These are phyloP conservation scores for Argopecten irradians DNA, from an alignment of 1,140 invertebrate genomes.

Conservation along the genomic window DNA sequence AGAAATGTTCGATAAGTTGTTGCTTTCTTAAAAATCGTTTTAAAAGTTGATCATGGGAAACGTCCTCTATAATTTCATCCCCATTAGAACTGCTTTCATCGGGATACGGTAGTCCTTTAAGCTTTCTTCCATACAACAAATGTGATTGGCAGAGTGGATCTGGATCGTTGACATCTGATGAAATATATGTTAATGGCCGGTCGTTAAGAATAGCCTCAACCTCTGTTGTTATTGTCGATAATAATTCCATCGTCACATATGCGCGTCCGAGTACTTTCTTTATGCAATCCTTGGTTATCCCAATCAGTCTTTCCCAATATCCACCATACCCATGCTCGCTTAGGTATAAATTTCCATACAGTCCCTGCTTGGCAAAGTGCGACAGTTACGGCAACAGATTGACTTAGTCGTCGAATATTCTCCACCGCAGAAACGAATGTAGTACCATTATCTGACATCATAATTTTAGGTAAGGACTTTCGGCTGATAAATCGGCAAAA, in stretches of 20 bases:
- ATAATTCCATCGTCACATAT: background rate
- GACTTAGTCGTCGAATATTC: slow-evolving; percentile 10
- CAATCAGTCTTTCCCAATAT: no score
- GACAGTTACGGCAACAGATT: background rate
- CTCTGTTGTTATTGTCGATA: background rate
- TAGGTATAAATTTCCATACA: slow-evolving; percentile 37
- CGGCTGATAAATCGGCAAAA: slow-evolving; percentile 34
- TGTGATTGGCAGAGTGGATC: slow-evolving; percentile 16
- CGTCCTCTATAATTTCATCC: no score
- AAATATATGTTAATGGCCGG: slow-evolving; percentile 16
- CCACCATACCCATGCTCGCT: background rate
- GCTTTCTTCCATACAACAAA: slow-evolving; percentile 1
- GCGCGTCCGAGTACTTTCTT: no score
- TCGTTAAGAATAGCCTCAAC: slow-evolving; percentile 25
- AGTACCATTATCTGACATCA: slow-evolving; percentile 35
- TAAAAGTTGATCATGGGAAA: no score
- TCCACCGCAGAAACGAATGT: slow-evolving; percentile 29
- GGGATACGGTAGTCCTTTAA: no score
- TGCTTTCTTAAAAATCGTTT: background rate
- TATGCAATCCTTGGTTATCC: no score
- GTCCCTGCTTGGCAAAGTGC: background rate
- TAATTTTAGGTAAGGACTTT: slow-evolving; percentile 29
- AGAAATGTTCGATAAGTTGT: slow-evolving; percentile 30
- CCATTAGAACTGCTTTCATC: no score
- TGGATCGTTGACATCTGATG: slow-evolving; percentile 23